phyloP scores from a whole-genome alignment of 2,797 vertebrate genomes.

The Myoxocephalus aenaeus region DNA sequence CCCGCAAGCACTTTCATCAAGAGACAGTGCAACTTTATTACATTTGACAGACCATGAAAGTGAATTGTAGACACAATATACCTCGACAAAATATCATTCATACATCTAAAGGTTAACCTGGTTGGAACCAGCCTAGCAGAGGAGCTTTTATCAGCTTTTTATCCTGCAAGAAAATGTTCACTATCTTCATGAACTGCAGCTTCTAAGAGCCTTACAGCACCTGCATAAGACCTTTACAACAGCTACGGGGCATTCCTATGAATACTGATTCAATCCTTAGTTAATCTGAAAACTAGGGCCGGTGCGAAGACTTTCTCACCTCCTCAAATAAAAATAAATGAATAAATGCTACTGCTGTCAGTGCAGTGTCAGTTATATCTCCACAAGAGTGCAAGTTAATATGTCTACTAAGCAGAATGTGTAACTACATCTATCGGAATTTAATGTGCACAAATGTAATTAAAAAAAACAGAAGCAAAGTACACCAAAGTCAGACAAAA shows the following conservation, averaged over 20 bases:
- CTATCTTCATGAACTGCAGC: constrained; percentile 30
- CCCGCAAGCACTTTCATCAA: constrained; percentile 31
- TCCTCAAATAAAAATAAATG: constrained; percentile 19
- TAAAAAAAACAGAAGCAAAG: neutral
- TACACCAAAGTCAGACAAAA: neutral
- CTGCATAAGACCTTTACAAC: constrained; percentile 38
- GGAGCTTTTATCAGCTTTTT: constrained; percentile 49
- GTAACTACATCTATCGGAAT: neutral
- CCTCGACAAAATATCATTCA: constrained; percentile 29
- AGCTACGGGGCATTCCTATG: constrained; percentile 22
- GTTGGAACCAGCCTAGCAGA: constrained; percentile 16
- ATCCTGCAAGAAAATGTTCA: constrained; percentile 23
- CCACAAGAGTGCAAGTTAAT: constrained; percentile 12
- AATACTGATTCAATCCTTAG: constrained; percentile 35
- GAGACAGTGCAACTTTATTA: constrained; percentile 31
- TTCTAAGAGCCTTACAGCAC: constrained; percentile 38
- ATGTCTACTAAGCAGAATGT: neutral
- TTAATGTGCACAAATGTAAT: neutral
- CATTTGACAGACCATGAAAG: constrained; percentile 39
- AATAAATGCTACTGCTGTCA: constrained; percentile 13
- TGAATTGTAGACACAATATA: constrained; percentile 17
- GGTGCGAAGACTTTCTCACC: neutral
- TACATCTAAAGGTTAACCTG: constrained; percentile 5
- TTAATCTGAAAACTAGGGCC: constrained; percentile 29
- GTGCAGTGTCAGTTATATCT: neutral